Conservation (phyloP, 35 echinoderm and acorn worm species). For the Heliocidaris tuberculata region DNA sequence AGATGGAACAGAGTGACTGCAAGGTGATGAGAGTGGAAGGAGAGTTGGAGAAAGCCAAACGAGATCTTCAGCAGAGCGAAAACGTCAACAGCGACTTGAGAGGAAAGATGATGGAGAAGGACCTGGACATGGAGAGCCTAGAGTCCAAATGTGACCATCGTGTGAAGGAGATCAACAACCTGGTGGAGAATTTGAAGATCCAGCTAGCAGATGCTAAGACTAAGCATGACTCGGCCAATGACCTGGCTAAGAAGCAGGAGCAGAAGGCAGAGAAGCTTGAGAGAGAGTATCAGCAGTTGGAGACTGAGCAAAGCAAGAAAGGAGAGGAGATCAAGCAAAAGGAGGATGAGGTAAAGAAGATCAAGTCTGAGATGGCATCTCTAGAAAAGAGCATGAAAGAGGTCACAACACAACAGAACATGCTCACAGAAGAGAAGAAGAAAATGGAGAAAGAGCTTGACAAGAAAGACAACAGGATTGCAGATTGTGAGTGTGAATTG, state of each 20-base stretch:
- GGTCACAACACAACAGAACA: background rate
- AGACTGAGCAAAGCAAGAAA: conserved; percentile 53
- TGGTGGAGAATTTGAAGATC: conserved; percentile 80
- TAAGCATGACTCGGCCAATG: conserved; percentile 63
- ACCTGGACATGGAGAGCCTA: conserved; percentile 60
- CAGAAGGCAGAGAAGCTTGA: conserved; percentile 58
- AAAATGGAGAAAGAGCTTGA: conserved; percentile 40
- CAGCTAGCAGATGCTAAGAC: conserved; percentile 62
- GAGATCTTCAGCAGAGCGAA: conserved; percentile 69
- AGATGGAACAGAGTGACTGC: conserved; percentile 70
- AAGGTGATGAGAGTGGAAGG: conserved; percentile 67
- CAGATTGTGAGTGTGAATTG: conserved; percentile 40
- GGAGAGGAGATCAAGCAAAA: conserved; percentile 50
- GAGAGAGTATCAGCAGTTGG: conserved; percentile 39
- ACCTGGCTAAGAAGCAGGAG: conserved; percentile 67
- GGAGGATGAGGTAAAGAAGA: conserved; percentile 25
- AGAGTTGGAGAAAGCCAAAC: conserved; percentile 70
- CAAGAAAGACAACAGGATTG: conserved; percentile 61
- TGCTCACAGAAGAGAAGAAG: conserved; percentile 29
- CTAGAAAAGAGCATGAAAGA: conserved; percentile 48
- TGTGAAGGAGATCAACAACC: conserved; percentile 69
- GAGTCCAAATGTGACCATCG: conserved; percentile 55
- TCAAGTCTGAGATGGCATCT: conserved; percentile 47
- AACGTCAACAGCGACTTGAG: conserved; percentile 59
- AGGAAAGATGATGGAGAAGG: conserved; percentile 76